Evolutionary conservation across 2,797 vertebrate genomes (phyloP), one percentile per base, ranked within the genome.

Genomic region (Danionella dracula): DNA sequence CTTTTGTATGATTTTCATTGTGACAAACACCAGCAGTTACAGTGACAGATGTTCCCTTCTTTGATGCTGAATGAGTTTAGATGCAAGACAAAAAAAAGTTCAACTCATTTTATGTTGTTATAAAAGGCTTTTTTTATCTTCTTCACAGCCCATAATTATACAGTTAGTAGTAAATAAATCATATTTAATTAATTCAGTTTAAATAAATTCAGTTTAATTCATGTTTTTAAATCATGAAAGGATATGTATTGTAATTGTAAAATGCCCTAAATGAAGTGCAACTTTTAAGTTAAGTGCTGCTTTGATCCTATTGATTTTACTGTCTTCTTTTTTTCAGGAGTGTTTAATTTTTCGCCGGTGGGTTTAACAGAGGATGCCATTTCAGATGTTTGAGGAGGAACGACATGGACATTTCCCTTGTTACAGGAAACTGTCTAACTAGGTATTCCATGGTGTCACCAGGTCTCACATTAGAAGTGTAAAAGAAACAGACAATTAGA

Each of bases 401-500:
- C 5, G 9, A 31, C 32, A 40, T 67, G 76, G 74, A 78, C 74
- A 80, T 75, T 76, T 79, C 38, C 31, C 44, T 34, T 51, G 61
- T 32, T 59, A 60, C 21, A 23, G 51, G 60, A 68, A 34, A 71
- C 4, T 41, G 60, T 73, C 67, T 70, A 66, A 63, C 45, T 66
- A 58, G 70, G 54, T 57, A 66, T 64, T 62, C 55, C 62, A 45
- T 70, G 35, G 37, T 45, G 48, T 57, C 49, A 20, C 27, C 46
- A 45, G 45, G 57, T 5, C 51, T 55, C 20, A 72, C 20, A 46
- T 66, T 31, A 56, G 41, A 76, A 78, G 65, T 66, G 51, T 68
- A 71, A 63, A 68, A 60, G 20, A 60, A 41, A 15, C 12, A 60
- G 65, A 71, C 20, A 35, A 56, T 70, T 68, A 66, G 55, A 42